Percentiles rank a stretch among this genome's conserved stretches.
These are phyloP conservation scores for Parazoanthus darwini DNA, from an alignment of 92 coral and sea anemone genomes.

Conservation along the genomic window DNA sequence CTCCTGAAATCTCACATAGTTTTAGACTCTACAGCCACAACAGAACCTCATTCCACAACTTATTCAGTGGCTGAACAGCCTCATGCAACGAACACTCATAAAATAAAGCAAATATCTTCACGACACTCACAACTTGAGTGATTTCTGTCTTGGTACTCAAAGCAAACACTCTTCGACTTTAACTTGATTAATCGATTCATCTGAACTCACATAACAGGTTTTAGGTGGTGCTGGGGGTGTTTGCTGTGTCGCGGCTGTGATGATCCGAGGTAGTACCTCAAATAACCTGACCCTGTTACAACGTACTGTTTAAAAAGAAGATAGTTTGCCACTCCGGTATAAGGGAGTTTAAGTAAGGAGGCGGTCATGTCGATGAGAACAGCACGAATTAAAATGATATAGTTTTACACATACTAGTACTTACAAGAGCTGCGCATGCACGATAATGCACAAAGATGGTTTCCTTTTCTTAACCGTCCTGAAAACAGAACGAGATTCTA, in stretches of 20 bases:
- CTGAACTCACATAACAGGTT: conserved; percentile 41
- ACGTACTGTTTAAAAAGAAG: not conserved
- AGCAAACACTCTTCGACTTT: not conserved
- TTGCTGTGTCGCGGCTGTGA: conserved; percentile 21
- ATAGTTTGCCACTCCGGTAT: not conserved
- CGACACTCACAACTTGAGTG: not conserved
- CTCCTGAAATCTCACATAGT: no score
- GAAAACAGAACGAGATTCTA: no score
- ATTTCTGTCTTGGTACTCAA: not conserved
- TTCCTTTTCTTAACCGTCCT: no score
- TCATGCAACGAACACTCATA: not conserved
- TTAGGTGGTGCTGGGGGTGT: conserved; percentile 10
- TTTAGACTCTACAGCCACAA: not conserved
- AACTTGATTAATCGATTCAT: conserved; percentile 29
- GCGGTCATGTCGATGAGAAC: not conserved
- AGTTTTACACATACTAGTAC: no score
- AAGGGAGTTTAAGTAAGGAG: not conserved
- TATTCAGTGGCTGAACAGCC: not conserved
- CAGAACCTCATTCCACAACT: not conserved
- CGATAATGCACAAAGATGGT: no score
- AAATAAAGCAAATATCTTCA: not conserved
- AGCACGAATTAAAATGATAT: no score
- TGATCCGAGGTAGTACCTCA: conserved; percentile 41
- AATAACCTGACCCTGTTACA: not conserved
- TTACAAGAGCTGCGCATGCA: no score